Percentiles rank a stretch among this genome's conserved stretches.
Evolutionary conservation across 1,140 invertebrate genomes (phyloP).

Genomic region (Araneus ventricosus): DNA sequence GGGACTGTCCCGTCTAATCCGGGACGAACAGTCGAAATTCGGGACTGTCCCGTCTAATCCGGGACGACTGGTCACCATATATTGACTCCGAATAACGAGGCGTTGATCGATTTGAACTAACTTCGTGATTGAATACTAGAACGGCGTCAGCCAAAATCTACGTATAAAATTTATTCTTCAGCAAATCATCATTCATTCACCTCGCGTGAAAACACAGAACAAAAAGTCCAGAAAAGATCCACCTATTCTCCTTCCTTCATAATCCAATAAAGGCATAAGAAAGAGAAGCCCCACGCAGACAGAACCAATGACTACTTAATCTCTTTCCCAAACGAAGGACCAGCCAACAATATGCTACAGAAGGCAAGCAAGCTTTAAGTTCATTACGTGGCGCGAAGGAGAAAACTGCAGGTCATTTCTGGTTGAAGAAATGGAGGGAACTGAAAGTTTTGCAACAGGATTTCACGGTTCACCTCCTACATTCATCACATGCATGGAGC

Average conservation of each 20-base stretch:
- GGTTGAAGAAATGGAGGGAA: background rate
- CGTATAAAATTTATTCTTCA: background rate
- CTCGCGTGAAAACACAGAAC: background rate
- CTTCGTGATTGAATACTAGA: background rate
- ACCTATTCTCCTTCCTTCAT: background rate
- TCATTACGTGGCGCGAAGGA: background rate
- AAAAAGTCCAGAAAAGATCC: background rate
- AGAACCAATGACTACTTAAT: background rate
- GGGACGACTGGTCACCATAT: too few relatives aligned
- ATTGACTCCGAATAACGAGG: too few relatives aligned
- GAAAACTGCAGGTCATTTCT: slow-evolving; percentile 7
- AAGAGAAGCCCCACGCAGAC: slow-evolving; percentile 37
- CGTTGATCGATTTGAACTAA: too few relatives aligned
- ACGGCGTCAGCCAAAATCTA: background rate
- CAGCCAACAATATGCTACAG: background rate
- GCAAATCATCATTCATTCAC: background rate
- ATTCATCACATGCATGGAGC: background rate
- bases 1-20: too few relatives aligned
- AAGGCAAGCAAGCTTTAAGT: background rate
- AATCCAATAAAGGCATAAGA: slow-evolving; percentile 34
- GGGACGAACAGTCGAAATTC: too few relatives aligned
- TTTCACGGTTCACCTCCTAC: background rate
- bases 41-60: too few relatives aligned
- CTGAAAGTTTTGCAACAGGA: slow-evolving; percentile 30
- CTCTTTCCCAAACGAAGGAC: background rate